Conservation (phyloP, 2,888 invertebrate genomes). For the Agrenia bidenticulata region DNA sequence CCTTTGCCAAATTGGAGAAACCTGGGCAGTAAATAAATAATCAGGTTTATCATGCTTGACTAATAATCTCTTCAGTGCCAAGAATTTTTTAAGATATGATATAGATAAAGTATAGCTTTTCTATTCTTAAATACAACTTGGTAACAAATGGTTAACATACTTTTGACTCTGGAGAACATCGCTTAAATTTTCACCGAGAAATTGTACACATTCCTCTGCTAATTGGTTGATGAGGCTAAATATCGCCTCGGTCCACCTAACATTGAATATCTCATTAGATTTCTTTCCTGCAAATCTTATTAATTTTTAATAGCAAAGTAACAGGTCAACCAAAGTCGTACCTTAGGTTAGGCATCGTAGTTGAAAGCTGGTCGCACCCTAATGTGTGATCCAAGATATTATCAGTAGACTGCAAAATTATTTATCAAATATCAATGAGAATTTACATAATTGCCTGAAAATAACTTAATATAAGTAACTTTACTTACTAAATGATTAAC, state of each 20-base stretch:
- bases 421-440: neutral
- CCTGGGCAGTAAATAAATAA: slow-evolving; percentile 53
- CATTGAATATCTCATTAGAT: too few relatives aligned
- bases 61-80: too few relatives aligned
- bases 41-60: too few relatives aligned
- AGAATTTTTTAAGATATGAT: too few relatives aligned
- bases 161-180: slow-evolving; percentile 69
- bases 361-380: slow-evolving; percentile 77
- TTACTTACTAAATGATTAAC: slow-evolving; percentile 69
- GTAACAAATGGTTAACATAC: slow-evolving; percentile 48
- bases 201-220: slow-evolving; percentile 76
- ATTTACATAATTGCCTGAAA: slow-evolving; percentile 9
- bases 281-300: too few relatives aligned
- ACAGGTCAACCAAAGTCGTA: slow-evolving; percentile 55
- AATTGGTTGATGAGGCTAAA: slow-evolving; percentile 76
- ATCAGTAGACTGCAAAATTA: slow-evolving; percentile 65
- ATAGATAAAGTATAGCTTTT: too few relatives aligned
- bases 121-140: too few relatives aligned
- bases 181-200: slow-evolving; percentile 74
- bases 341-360: slow-evolving; percentile 73
- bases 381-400: slow-evolving; percentile 79
- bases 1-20: slow-evolving; percentile 70
- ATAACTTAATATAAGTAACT: too few relatives aligned
- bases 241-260: slow-evolving; percentile 71
- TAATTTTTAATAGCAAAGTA: too few relatives aligned